phyloP scores from a whole-genome alignment of 2,113 vertebrate species.

The Bubo bubo region DNA sequence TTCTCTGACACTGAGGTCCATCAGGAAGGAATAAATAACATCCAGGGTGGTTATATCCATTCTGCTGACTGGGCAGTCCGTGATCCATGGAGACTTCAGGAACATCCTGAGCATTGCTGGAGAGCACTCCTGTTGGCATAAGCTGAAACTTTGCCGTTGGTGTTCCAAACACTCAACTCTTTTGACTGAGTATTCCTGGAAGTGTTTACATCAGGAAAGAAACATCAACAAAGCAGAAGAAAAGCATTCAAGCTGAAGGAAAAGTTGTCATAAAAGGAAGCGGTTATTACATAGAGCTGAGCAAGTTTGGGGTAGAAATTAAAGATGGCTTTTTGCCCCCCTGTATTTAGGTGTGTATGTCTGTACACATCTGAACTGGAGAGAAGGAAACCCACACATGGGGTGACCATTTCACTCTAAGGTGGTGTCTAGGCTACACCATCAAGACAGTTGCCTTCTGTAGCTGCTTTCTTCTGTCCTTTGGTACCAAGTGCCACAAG shows the following conservation, averaged over 20 bases:
- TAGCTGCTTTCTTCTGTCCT: not conserved
- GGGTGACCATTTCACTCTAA: not conserved
- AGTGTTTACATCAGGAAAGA: not conserved
- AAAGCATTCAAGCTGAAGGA: not conserved
- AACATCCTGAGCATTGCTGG: not conserved
- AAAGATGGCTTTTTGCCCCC: accelerated
- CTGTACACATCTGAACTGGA: not conserved
- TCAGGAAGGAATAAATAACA: not conserved
- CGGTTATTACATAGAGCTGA: not conserved
- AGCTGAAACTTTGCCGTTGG: not conserved
- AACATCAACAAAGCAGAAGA: not conserved
- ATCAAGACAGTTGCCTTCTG: not conserved
- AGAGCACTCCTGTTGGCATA: not conserved
- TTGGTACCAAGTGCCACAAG: not conserved
- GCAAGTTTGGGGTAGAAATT: not conserved
- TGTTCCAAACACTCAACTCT: not conserved
- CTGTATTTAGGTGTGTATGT: not conserved
- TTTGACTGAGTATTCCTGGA: not conserved
- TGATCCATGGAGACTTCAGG: not conserved
- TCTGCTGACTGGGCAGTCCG: not conserved
- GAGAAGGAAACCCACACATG: not conserved
- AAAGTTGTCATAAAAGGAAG: not conserved
- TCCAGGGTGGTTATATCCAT: not conserved
- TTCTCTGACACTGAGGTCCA: not conserved
- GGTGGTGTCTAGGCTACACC: not conserved